Percentiles rank a stretch among this genome's conserved stretches.
Conservation (phyloP, 2,113 vertebrate species). For the Progne subis region DNA sequence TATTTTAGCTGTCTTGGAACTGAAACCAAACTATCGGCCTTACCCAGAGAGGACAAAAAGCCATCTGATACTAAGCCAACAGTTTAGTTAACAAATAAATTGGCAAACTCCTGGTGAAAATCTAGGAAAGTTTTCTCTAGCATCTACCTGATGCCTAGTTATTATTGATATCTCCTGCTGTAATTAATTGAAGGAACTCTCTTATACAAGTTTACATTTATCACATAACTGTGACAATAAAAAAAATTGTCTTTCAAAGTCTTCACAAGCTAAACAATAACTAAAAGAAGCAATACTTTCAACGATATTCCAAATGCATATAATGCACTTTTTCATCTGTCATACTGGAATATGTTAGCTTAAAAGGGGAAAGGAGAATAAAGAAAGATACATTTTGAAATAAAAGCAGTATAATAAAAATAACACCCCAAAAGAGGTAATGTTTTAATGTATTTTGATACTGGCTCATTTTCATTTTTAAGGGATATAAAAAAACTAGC, state of each 20-base stretch:
- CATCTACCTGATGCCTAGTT: not conserved
- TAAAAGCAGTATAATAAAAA: not conserved
- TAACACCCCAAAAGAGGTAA: not conserved
- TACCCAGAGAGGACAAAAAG: not conserved
- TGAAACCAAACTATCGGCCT: not conserved
- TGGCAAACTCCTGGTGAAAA: not conserved
- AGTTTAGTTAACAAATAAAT: not conserved
- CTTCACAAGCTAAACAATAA: not conserved
- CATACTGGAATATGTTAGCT: not conserved
- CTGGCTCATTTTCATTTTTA: not conserved
- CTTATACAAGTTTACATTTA: not conserved
- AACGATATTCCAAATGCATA: not conserved
- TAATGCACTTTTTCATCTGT: not conserved
- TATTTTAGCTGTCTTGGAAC: not conserved
- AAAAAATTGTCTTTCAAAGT: not conserved
- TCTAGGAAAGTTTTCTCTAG: not conserved
- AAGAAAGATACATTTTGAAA: not conserved
- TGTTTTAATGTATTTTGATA: not conserved
- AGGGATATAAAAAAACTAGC: not conserved
- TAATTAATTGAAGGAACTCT: not conserved
- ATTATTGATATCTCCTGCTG: not conserved
- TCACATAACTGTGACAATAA: not conserved
- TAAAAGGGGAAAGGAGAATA: not conserved
- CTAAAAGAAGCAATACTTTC: not conserved
- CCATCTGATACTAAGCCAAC: not conserved